Base-by-base conservation (phyloP, 2,888 invertebrate species). In the Agrypnus murinus region DNA sequence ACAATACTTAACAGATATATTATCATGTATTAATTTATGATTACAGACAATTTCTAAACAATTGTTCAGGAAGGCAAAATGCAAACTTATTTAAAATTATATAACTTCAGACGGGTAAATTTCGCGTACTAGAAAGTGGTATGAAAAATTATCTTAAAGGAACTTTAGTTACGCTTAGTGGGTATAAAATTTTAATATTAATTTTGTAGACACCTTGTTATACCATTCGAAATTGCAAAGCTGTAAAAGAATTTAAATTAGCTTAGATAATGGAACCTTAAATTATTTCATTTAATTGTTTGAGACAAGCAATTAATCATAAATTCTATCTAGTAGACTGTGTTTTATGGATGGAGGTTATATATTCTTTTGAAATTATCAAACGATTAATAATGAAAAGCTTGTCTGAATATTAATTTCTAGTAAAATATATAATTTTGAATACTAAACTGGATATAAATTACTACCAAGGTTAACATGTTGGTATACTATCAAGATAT, bases 51-150 rank as follows among this genome's bases (percentile, higher is more conserved):
- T 43, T 15, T 43, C 15, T 2, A 43, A 43, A 43, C 8, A 15
- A 8, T 3, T 15, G 15, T 15, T 8, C 6, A 14, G n/a, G n/a
- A n/a, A 43, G 8, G 8, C 12, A 14, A 14, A 8, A 43, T 43
- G 43, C 48, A 31, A 25, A 7, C 17, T 25, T 5, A n/a, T 48
- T 31, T 10, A n/a, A 48, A 4, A n/a, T 48, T 31, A 48, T 43
- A 4, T 43, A 43, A 43, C 15, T 40, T 12, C 38, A 40, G 9
- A 9, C 15, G 15, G 25, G 14, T 48, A 48, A 48, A 19, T 31
- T 55, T 55, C 31, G 12, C 55, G 55, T 17, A 38, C 55, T 34
- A 55, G 55, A 55, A 55, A 55, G 55, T 55, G 36, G 36, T 17
- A 55, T 55, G 4, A 55, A 55, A 50, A 55, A 36, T 34, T 17